Percentiles rank a stretch among this genome's conserved stretches.
These are phyloP conservation scores for Masnerella sp. DNA, from an alignment of 2,888 invertebrate species.

Conservation along the genomic window DNA sequence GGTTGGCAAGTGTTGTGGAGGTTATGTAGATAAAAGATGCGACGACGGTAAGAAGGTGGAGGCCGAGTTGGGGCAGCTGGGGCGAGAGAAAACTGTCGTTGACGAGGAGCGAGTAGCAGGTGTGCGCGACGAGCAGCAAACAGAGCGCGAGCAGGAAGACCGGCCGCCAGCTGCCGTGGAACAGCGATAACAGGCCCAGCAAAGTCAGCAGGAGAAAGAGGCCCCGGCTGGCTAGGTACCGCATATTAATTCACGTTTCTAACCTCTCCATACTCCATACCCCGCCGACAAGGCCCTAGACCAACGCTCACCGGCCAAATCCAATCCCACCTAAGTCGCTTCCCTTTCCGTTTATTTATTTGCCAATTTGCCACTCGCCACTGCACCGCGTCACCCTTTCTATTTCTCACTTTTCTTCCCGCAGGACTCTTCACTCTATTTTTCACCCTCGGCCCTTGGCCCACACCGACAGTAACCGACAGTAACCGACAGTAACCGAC, in stretches of 20 bases:
- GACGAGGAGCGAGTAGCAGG: conserved; percentile 70
- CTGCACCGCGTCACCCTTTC: too few species aligned
- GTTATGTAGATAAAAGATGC: conserved; percentile 40
- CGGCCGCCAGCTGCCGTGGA: conserved; percentile 72
- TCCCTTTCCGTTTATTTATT: too few species aligned
- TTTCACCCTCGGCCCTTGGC: too few species aligned
- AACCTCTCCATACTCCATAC: conserved; percentile 73
- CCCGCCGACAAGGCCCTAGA: conserved; percentile 18
- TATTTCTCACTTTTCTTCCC: too few species aligned
- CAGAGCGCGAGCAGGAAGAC: conserved; percentile 67
- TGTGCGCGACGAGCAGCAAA: conserved; percentile 68
- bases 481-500: too few species aligned
- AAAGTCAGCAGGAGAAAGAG: conserved; percentile 70
- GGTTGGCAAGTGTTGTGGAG: conserved; percentile 32
- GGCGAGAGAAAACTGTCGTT: conserved; percentile 72
- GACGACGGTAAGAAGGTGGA: conserved; percentile 15
- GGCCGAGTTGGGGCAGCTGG: conserved; percentile 62
- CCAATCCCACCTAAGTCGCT: too few species aligned
- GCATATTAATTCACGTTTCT: conserved; percentile 75
- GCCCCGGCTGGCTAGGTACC: conserved; percentile 72
- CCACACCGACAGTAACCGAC: too few species aligned
- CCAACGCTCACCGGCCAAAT: too few species aligned
- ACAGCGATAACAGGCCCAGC: conserved; percentile 69
- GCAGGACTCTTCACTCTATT: too few species aligned
- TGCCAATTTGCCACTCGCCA: too few species aligned